A percentile compares a stretch with the other conserved stretches of the same genome.
phyloP scores from a whole-genome alignment of 2,888 invertebrate genomes.

The Drosophila gaucha region DNA sequence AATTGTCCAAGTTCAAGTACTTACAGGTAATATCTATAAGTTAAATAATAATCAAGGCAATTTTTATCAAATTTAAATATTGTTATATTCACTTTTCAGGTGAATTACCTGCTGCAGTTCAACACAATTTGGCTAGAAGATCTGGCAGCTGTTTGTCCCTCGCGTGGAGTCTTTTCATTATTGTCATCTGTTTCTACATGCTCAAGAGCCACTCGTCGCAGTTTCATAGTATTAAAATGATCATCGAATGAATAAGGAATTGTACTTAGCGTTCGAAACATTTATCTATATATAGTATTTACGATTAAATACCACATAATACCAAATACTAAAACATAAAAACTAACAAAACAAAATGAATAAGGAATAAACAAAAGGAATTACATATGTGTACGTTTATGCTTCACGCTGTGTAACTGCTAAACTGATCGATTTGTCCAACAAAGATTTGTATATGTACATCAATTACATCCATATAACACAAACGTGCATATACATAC shows the following conservation, averaged over 20 bases:
- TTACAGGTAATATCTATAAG: slow-evolving; percentile 87
- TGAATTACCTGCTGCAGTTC: slow-evolving; percentile 83
- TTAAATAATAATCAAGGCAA: too few species aligned
- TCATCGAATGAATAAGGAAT: slow-evolving; percentile 27
- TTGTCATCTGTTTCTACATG: slow-evolving; percentile 46
- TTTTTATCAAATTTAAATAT: too few species aligned
- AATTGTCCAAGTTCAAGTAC: slow-evolving; percentile 88
- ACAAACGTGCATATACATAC: slow-evolving; percentile 31
- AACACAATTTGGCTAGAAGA: slow-evolving; percentile 79
- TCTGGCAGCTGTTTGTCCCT: slow-evolving; percentile 18
- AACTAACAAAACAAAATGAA: slow-evolving; percentile 2
- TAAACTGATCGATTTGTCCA: slow-evolving; percentile 47
- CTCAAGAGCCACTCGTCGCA: slow-evolving; percentile 27
- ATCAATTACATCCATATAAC: slow-evolving; percentile 20
- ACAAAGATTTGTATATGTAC: slow-evolving; percentile 22
- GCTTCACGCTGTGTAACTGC: slow-evolving; percentile 34
- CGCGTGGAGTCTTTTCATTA: slow-evolving; percentile 31
- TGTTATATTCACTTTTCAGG: slow-evolving; percentile 56
- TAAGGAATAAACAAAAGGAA: too few species aligned
- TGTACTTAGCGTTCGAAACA: slow-evolving; percentile 14
- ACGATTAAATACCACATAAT: slow-evolving; percentile 11
- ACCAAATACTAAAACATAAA: slow-evolving; percentile 14
- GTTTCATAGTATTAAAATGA: slow-evolving; percentile 29
- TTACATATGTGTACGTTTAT: slow-evolving; percentile 23
- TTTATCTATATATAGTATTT: slow-evolving; percentile 8